Evolutionary conservation across 2,888 invertebrate genomes (phyloP), one percentile per base, ranked within the genome.

Genomic region (Limnephilus marmoratus): DNA sequence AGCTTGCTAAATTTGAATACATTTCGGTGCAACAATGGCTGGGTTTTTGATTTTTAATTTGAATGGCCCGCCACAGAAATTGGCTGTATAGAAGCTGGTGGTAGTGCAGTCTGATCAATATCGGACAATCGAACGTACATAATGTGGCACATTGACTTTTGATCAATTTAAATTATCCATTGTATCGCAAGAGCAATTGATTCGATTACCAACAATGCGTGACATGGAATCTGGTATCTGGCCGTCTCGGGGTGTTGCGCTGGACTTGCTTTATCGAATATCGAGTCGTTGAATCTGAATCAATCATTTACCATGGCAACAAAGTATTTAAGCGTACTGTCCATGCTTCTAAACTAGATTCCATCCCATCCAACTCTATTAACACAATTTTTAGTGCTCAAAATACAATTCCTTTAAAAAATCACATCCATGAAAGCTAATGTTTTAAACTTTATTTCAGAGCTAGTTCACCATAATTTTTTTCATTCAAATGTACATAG

Each of bases 141-240:
- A 68, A 68, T 68, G 24, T 68, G 68, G 68, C 68, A 24, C 68
- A 68, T 68, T 68, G 68, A 68, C 31, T 81, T 37, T 45, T 82
- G 90, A 90, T 90, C 81, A 81, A 90, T 90, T 81, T 90, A 81
- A 90, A 81, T n/a, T 81, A 81, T 81, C 41, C 31, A 90, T 90
- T 90, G 90, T 90, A 37, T 82, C 82, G 81, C 90, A 45, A 90
- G 45, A 37, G 45, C 37, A 90, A 90, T 90, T 90, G 90, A 90
- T 81, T 90, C 90, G 29, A 90, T 90, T 31, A 90, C 49, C 49
- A 81, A 81, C 45, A 53, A 81, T n/a, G 90, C 81, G 88, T 80
- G 88, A 88, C 68, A 34, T 34, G 88, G 31, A 15, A 31, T 34
- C n/a, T 49, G 86, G 81, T 13, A 31, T 34, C 24, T 31, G 86